phyloP scores from a whole-genome alignment of 2,113 vertebrate genomes.

The Tetraodon nigroviridis region DNA sequence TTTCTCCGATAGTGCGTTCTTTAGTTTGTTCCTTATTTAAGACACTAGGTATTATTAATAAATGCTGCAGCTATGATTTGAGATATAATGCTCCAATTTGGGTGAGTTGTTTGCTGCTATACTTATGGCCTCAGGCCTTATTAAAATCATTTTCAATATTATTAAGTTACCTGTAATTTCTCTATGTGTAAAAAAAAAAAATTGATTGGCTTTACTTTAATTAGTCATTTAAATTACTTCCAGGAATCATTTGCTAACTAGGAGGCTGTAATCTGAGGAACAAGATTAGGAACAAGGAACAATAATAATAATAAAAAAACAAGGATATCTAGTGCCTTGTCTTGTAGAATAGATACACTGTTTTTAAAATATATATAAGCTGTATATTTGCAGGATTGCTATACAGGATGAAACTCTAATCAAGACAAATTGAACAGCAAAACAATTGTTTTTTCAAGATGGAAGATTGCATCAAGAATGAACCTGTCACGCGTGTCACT shows the following conservation, averaged over 20 bases:
- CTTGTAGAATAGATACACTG: background rate
- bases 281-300: no score
- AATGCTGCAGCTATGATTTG: no score
- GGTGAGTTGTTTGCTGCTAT: no score
- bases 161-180: slow-evolving; percentile 7
- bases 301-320: no score
- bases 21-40: slow-evolving; percentile 3
- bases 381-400: background rate
- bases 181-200: slow-evolving; percentile 8
- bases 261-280: no score
- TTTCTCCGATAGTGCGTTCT: slow-evolving; percentile 27
- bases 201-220: background rate
- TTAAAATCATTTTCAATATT: slow-evolving; percentile 19
- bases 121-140: background rate
- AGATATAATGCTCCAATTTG: no score
- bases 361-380: background rate
- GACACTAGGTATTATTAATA: background rate
- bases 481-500: slow-evolving; percentile 3
- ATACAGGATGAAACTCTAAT: no score
- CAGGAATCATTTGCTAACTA: no score
- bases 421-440: background rate
- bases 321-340: background rate
- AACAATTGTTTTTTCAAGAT: slow-evolving; percentile 11
- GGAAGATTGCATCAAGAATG: slow-evolving; percentile 21
- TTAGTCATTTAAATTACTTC: slow-evolving; percentile 2